These are phyloP conservation scores for Acanthaster planci DNA, from an alignment of 35 echinoderm and acorn worm genomes.

Conservation along the genomic window DNA sequence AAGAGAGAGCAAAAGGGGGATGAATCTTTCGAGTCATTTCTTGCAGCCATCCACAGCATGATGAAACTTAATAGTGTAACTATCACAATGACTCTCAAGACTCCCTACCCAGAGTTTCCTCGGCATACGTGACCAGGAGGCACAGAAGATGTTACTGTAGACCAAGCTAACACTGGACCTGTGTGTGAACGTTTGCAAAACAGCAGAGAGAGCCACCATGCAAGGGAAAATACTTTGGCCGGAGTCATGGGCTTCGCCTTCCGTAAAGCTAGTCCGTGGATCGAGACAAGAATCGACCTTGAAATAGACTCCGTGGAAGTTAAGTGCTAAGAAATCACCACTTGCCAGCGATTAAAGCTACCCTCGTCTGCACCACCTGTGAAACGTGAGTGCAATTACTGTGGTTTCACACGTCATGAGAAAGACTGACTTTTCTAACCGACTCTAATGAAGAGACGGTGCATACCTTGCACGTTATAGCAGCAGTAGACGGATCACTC, in stretches of 20 bases:
- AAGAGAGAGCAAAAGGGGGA: slow-evolving; percentile 26
- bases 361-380: too few relatives aligned
- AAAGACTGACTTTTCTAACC: too few relatives aligned
- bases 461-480: neutral
- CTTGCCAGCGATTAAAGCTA: too few relatives aligned
- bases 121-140: too few relatives aligned
- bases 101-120: slow-evolving; percentile 6
- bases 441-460: slow-evolving; percentile 20
- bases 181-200: neutral
- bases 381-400: too few relatives aligned
- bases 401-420: too few relatives aligned
- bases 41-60: slow-evolving; percentile 25
- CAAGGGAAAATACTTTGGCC: slow-evolving; percentile 29
- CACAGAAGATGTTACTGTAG: slow-evolving; percentile 3
- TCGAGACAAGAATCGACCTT: neutral
- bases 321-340: neutral
- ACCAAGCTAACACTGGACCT: slow-evolving; percentile 14
- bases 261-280: neutral
- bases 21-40: too few relatives aligned
- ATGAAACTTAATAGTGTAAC: slow-evolving; percentile 38
- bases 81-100: slow-evolving; percentile 17
- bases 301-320: neutral
- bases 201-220: neutral
- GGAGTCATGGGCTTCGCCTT: neutral
- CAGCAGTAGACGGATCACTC: neutral